Evolutionary conservation across 2,888 invertebrate genomes (phyloP).

Genomic region (Meliscaeva auricollis): DNA sequence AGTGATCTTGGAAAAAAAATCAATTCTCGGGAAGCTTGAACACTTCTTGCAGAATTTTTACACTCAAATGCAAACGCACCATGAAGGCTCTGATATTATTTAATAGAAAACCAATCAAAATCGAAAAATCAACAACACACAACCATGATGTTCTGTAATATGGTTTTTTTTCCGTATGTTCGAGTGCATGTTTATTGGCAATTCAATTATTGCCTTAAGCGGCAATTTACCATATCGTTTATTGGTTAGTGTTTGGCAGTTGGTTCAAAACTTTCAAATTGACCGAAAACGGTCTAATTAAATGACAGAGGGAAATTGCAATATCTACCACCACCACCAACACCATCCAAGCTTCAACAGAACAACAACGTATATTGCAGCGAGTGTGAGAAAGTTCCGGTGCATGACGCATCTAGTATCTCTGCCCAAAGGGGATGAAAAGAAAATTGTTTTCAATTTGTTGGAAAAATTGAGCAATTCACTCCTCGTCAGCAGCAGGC

Average conservation of each 20-base stretch:
- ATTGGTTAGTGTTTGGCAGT: constrained; percentile 23
- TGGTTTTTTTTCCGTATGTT: no score
- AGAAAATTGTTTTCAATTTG: constrained; percentile 9
- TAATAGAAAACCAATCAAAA: no score
- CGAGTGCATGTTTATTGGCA: neutral
- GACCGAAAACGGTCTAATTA: constrained; percentile 22
- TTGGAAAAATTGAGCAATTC: neutral
- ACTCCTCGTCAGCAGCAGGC: neutral
- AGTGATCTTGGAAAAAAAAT: no score
- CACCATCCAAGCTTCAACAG: no score
- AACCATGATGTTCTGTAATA: neutral
- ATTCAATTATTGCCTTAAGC: constrained; percentile 33
- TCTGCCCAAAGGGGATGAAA: neutral
- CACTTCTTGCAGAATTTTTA: no score
- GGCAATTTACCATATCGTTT: constrained; percentile 36
- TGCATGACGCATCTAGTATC: neutral
- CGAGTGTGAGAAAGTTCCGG: neutral
- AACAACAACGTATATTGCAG: no score
- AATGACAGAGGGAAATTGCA: constrained; percentile 39
- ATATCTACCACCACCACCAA: neutral
- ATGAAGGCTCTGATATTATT: no score
- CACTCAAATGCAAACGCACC: no score
- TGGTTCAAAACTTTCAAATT: constrained; percentile 28
- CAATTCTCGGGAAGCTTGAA: no score
- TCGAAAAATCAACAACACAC: neutral